Percentiles rank a stretch among this genome's conserved stretches.
Evolutionary conservation across 2,113 vertebrate genomes (phyloP).

Genomic region (Thinocorus orbignyianus): DNA sequence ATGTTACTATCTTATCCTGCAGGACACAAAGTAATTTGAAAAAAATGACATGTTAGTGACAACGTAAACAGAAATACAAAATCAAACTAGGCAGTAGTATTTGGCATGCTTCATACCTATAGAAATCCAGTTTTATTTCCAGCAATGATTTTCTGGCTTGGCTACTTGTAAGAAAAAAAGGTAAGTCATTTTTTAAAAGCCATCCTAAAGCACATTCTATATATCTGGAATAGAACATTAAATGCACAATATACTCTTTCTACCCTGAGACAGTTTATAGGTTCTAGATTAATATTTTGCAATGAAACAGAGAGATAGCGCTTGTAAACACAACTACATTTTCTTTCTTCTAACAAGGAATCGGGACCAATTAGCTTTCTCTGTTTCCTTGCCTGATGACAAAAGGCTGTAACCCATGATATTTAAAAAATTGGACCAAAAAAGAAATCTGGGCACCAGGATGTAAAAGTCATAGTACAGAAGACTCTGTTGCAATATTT

Average conservation of each 20-base stretch:
- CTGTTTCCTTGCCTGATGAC: background rate
- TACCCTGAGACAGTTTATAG: background rate
- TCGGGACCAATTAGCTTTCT: background rate
- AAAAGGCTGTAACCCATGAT: background rate
- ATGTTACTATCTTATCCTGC: constrained; percentile 62
- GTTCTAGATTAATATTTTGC: background rate
- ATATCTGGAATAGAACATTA: background rate
- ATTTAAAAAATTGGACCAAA: background rate
- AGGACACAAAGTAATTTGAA: constrained; percentile 32
- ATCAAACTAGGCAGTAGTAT: background rate
- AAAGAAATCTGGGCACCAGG: background rate
- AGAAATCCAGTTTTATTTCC: background rate
- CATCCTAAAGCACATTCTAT: background rate
- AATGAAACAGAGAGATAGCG: background rate
- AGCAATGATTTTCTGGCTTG: background rate
- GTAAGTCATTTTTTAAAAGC: background rate
- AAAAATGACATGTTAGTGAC: background rate
- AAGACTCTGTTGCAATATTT: background rate
- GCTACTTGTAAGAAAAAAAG: background rate
- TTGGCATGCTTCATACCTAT: background rate
- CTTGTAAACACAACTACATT: background rate
- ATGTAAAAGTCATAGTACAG: background rate
- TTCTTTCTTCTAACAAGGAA: background rate
- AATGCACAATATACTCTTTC: background rate
- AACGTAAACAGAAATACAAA: constrained; percentile 28